Conservation (phyloP, 2,797 vertebrate genomes). For the Spondyliosoma cantharus region DNA sequence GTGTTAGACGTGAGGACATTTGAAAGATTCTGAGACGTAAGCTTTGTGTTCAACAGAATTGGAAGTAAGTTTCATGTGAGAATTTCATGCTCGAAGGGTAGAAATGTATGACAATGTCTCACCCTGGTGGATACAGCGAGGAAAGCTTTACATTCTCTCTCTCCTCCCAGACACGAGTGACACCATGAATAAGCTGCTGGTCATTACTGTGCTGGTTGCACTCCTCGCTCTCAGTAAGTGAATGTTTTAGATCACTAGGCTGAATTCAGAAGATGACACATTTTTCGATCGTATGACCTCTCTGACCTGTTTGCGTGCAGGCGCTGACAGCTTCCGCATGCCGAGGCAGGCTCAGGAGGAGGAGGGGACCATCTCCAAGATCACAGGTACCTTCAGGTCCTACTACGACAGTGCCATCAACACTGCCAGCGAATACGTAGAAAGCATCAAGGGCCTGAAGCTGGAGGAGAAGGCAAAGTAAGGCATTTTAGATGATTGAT, state of each 20-base stretch:
- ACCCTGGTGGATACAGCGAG: slow-evolving; percentile 69
- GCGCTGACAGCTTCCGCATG: slow-evolving; percentile 81
- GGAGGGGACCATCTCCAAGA: slow-evolving; percentile 63
- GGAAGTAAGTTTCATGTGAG: not conserved
- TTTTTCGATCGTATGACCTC: not conserved
- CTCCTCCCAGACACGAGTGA: slow-evolving; percentile 57
- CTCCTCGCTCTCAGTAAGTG: slow-evolving; percentile 81
- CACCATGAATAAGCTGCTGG: slow-evolving; percentile 83
- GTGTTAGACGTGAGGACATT: not conserved
- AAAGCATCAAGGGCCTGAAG: slow-evolving; percentile 72
- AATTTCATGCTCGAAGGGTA: not conserved
- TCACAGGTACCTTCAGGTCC: slow-evolving; percentile 65
- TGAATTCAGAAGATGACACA: not conserved
- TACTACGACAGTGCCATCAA: slow-evolving; percentile 70
- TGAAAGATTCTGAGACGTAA: not conserved
- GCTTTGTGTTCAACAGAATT: not conserved
- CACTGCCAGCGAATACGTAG: slow-evolving; percentile 69
- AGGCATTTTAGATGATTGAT: slow-evolving; percentile 34
- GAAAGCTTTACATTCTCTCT: slow-evolving; percentile 3
- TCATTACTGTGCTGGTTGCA: slow-evolving; percentile 75
- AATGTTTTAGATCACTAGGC: not conserved
- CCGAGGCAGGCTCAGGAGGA: slow-evolving; percentile 68
- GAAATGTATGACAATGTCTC: slow-evolving; percentile 62
- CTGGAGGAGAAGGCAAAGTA: slow-evolving; percentile 83
- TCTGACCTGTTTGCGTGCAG: slow-evolving; percentile 57